These are phyloP conservation scores for Hirtodrosophila trivittata DNA, from an alignment of 2,888 invertebrate species.

Conservation along the genomic window DNA sequence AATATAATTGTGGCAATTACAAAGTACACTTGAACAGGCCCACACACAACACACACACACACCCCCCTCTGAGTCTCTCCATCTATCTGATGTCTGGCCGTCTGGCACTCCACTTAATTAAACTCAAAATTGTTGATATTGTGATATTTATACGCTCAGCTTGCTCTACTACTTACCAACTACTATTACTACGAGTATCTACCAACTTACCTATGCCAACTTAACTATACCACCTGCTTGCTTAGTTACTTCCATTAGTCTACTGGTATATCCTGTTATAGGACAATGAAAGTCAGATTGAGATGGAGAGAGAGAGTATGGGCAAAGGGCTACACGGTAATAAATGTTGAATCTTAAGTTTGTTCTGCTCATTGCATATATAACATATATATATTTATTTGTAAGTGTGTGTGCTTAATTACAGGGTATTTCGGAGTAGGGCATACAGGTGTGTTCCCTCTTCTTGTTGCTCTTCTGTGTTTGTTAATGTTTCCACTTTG, in stretches of 20 bases:
- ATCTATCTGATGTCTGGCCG: constrained; percentile 6
- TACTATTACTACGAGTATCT: background rate
- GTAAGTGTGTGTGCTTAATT: too few species aligned
- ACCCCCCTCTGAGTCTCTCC: background rate
- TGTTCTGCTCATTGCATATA: too few species aligned
- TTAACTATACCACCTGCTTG: background rate
- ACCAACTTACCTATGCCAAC: background rate
- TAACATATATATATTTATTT: too few species aligned
- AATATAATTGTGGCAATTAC: constrained; percentile 68
- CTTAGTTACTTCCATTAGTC: too few species aligned
- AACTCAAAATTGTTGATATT: constrained; percentile 63
- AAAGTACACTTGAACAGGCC: constrained; percentile 31
- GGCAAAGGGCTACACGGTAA: too few species aligned
- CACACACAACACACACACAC: constrained; percentile 5
- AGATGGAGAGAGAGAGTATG: too few species aligned
- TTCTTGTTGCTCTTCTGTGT: constrained; percentile 2
- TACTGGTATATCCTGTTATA: too few species aligned
- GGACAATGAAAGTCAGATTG: too few species aligned
- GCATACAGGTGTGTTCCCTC: background rate
- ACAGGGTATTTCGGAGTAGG: too few species aligned
- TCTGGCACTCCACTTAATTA: constrained; percentile 62
- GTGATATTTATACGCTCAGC: constrained; percentile 43
- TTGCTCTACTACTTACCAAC: constrained; percentile 15
- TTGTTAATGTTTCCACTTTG: constrained; percentile 31
- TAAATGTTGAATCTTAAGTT: too few species aligned